phyloP scores from a whole-genome alignment of 2,113 vertebrate genomes.

The Barnardius zonarius region DNA sequence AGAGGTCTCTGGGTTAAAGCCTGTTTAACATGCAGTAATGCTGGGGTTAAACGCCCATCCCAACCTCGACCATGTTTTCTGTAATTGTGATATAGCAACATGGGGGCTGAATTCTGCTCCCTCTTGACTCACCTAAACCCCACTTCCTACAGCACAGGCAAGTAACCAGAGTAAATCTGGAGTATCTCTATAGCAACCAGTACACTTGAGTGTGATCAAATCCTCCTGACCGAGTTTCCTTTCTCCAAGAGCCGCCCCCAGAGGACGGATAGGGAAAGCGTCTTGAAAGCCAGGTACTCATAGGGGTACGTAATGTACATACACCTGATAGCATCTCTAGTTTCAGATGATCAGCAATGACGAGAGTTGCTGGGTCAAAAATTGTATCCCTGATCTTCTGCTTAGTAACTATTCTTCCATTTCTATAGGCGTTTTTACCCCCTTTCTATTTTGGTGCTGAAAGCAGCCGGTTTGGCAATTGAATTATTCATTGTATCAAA shows the following conservation, averaged over 20 bases:
- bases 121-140: background rate
- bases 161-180: background rate
- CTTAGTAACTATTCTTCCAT: background rate
- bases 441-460: background rate
- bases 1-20: background rate
- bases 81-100: fast-evolving
- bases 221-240: background rate
- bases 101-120: background rate
- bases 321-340: background rate
- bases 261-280: background rate
- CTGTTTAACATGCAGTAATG: background rate
- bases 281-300: background rate
- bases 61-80: background rate
- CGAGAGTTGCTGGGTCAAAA: background rate
- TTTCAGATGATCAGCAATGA: background rate
- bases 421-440: background rate
- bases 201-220: background rate
- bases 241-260: background rate
- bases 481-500: background rate
- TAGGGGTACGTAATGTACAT: background rate
- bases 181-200: background rate
- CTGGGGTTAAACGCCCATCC: background rate
- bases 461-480: background rate
- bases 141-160: background rate
- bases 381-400: background rate